Conservation (phyloP, 1,140 invertebrate genomes). For the Pinna nobilis region DNA sequence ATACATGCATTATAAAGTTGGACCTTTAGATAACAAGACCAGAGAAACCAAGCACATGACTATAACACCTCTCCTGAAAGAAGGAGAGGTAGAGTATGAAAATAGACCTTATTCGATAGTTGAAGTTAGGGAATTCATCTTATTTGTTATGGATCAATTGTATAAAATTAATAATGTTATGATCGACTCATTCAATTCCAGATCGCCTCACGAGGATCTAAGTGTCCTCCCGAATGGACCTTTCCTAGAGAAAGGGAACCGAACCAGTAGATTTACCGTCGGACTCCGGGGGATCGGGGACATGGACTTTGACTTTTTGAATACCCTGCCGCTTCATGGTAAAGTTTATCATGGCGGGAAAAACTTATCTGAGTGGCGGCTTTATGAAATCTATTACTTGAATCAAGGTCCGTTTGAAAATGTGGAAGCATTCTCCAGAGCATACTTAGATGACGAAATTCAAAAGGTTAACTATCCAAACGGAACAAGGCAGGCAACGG, state of each 20-base stretch:
- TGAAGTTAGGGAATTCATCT: conserved; percentile 26
- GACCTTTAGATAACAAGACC: conserved; percentile 43
- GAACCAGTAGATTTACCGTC: conserved; percentile 29
- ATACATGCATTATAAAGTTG: conserved; percentile 61
- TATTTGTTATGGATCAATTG: conserved; percentile 24
- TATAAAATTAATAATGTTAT: conserved; percentile 16
- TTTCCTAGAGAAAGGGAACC: not conserved
- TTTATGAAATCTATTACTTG: conserved; percentile 35
- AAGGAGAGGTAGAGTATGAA: conserved; percentile 37
- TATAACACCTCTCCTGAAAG: conserved; percentile 14
- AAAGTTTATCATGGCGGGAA: conserved; percentile 29
- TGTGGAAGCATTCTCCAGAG: conserved; percentile 2
- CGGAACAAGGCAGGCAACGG: conserved; percentile 26
- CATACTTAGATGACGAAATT: conserved; percentile 12
- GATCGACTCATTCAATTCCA: conserved; percentile 33
- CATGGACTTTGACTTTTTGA: conserved; percentile 40
- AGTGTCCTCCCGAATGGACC: conserved; percentile 37
- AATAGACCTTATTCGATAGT: conserved; percentile 33
- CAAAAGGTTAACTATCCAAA: conserved; percentile 24
- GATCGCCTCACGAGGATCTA: conserved; percentile 24
- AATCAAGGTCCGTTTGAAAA: conserved; percentile 42
- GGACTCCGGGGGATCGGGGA: conserved; percentile 25
- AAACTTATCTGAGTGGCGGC: conserved; percentile 24
- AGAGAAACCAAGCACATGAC: conserved; percentile 8
- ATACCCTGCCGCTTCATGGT: conserved; percentile 27